phyloP scores from a whole-genome alignment of 2,797 vertebrate species.

The Sitta carolinensis region DNA sequence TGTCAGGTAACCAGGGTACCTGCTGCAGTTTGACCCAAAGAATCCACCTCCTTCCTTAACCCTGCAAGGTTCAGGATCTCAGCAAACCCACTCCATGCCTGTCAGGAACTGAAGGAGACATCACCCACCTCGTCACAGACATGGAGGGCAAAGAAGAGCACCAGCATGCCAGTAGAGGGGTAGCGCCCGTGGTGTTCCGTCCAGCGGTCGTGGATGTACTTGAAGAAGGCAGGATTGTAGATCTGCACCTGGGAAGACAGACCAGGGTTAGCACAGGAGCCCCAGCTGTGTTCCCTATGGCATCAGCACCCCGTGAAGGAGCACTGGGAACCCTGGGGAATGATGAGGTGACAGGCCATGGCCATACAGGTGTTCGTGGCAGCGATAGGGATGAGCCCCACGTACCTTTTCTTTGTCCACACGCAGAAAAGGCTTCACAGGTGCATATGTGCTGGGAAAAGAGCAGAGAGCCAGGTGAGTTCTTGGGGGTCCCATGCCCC shows the following conservation, averaged over 20 bases:
- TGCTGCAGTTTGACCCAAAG: background rate
- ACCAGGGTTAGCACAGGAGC: background rate
- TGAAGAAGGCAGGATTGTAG: constrained; percentile 99
- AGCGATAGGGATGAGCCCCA: background rate
- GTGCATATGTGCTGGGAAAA: constrained; percentile 89
- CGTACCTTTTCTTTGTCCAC: constrained; percentile 97
- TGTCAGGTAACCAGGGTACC: background rate
- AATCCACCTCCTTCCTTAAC: background rate
- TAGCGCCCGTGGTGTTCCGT: constrained; percentile 94
- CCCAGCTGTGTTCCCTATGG: accelerated
- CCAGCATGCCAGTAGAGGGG: constrained; percentile 98
- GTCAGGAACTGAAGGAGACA: background rate
- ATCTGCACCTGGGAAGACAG: constrained; percentile 87
- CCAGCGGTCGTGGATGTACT: constrained; percentile 98
- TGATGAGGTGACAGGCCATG: accelerated
- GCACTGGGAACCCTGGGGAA: background rate
- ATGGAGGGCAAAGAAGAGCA: constrained; percentile 96
- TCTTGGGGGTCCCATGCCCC: background rate
- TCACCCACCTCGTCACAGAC: constrained; percentile 92
- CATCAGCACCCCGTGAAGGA: background rate
- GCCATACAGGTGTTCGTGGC: accelerated
- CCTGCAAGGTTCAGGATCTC: background rate
- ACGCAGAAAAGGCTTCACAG: constrained; percentile 97
- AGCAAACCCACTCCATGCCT: background rate
- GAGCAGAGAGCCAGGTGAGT: background rate